Percentiles rank a stretch among this genome's conserved stretches.
These are phyloP conservation scores for Glareola pratincola DNA, from an alignment of 2,113 vertebrate species.

Conservation along the genomic window DNA sequence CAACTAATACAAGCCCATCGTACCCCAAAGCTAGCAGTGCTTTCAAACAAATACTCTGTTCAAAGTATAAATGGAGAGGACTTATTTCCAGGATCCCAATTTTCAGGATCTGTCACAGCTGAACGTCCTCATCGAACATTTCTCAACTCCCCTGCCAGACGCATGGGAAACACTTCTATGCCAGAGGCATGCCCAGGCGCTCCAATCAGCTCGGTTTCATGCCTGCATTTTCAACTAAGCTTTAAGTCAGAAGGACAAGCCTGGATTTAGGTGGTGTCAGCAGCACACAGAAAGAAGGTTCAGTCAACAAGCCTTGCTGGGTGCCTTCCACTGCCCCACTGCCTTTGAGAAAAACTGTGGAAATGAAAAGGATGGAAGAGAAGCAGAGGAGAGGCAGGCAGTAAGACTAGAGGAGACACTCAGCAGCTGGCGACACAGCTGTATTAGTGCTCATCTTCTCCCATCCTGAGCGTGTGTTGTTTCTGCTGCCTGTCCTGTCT, in stretches of 20 bases:
- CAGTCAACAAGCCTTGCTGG: not conserved
- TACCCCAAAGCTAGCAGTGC: not conserved
- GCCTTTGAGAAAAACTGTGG: not conserved
- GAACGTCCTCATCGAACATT: not conserved
- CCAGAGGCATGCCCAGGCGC: not conserved
- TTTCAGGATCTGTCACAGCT: not conserved
- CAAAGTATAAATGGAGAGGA: not conserved
- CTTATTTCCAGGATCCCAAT: not conserved
- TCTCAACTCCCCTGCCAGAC: not conserved
- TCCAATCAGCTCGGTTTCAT: not conserved
- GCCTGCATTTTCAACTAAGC: not conserved
- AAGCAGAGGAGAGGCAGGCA: not conserved
- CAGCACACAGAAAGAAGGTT: not conserved
- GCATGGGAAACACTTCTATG: not conserved
- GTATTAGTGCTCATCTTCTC: not conserved
- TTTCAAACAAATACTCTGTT: not conserved
- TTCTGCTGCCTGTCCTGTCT: not conserved
- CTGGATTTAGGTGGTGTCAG: not conserved
- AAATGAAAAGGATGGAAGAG: not conserved
- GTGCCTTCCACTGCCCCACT: not conserved
- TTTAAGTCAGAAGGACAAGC: not conserved
- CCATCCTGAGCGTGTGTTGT: not conserved
- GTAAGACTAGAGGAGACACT: not conserved
- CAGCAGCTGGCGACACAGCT: not conserved
- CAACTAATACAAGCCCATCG: not conserved